A percentile compares a stretch with the other conserved stretches of the same genome.
Conservation (phyloP, 2,888 invertebrate genomes). For the Zelleria hepariella region DNA sequence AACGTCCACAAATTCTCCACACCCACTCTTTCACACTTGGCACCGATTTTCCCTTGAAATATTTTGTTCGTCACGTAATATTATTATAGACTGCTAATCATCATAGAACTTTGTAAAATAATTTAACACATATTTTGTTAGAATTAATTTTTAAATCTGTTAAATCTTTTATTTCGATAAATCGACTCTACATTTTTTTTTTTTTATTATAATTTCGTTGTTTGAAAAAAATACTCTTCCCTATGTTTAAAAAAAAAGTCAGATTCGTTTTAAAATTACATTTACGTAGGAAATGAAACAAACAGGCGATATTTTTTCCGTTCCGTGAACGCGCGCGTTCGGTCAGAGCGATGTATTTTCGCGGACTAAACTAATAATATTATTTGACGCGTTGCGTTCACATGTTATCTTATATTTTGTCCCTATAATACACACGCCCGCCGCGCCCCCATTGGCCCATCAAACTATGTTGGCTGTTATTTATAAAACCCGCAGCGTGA, state of each 20-base stretch:
- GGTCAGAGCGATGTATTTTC: slow-evolving; percentile 8
- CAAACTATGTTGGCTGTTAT: slow-evolving; percentile 42
- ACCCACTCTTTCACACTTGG: slow-evolving; percentile 33
- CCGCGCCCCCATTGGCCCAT: slow-evolving; percentile 37
- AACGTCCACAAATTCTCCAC: slow-evolving; percentile 36
- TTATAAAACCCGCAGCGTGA: slow-evolving; percentile 34
- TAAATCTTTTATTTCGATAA: neutral
- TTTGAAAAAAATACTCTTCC: no score
- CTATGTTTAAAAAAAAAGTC: neutral
- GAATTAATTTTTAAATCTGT: neutral
- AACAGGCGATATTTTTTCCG: neutral
- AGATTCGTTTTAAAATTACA: neutral
- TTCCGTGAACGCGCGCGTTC: slow-evolving; percentile 6
- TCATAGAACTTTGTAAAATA: neutral
- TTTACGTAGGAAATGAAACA: neutral
- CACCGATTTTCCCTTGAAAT: slow-evolving; percentile 23
- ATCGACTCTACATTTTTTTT: neutral
- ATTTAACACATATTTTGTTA: neutral
- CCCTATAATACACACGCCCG: slow-evolving; percentile 43
- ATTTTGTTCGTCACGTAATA: slow-evolving; percentile 14
- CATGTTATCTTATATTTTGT: slow-evolving; percentile 38
- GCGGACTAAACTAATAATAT: slow-evolving; percentile 6
- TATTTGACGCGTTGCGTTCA: slow-evolving; percentile 9
- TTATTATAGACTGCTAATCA: neutral
- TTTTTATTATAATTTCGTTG: no score